Evolutionary conservation across 2,797 vertebrate genomes (phyloP), one percentile per base, ranked within the genome.

Genomic region (Artibeus jamaicensis): DNA sequence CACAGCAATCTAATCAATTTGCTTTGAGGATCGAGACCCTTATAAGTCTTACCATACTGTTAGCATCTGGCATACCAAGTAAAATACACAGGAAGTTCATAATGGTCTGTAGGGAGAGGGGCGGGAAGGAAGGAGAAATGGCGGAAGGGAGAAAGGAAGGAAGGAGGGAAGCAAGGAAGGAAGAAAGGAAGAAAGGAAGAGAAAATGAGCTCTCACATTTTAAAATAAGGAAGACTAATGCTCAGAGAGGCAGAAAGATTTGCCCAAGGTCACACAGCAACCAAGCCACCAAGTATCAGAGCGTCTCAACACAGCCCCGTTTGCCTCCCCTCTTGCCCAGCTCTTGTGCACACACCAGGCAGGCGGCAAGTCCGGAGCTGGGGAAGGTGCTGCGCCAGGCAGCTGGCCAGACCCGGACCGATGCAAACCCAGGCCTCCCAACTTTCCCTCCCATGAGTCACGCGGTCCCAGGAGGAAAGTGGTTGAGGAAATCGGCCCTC

Each of bases 291-390:
- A 4, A 16, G 55, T 0, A 16, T 37, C 37, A 26, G 62, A 34
- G 22, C 53, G 55, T 71, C 59, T 68, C 1, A 0, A 2, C 37
- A 5, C 53, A 88, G 11, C 4, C 73, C 71, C 21, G 0, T 2
- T 3, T 7, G 24, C 6, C 53, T 0, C 0, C 46, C 15, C 1
- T 1, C 39, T 12, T 26, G 2, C 57, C 21, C 26, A 0, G 5
- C 37, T n/a, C 21, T 2, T 2, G 44, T 18, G 6, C 59, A 62
- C n/a, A 19, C 42, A 0, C 42, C 15, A 34, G n/a, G 24, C 79
- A 16, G 2, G 16, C 8, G 3, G 18, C 16, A 4, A 0, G 2
- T 7, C 12, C 1, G 1, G 50, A 12, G 1, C 42, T 7, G 44
- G 15, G 44, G 37, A 29, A 22, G 81, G 26, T 8, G 0, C 18